Conservation (phyloP, 2,888 invertebrate species). For the Pollenia griseotomentosa region DNA sequence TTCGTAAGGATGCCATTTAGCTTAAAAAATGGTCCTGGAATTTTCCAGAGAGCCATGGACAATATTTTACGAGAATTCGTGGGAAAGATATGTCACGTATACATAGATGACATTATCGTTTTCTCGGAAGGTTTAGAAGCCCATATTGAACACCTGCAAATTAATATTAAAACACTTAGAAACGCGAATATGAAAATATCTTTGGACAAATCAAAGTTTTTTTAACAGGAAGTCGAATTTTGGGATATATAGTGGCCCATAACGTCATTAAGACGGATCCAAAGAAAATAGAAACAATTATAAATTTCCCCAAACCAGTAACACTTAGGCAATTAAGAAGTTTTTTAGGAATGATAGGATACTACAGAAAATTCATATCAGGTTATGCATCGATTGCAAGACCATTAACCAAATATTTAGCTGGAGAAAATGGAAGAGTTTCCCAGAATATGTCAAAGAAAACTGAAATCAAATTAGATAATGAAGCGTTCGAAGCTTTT, state of each 20-base stretch:
- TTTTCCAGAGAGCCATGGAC: no score
- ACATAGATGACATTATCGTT: slow-evolving; percentile 75
- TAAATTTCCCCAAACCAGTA: no score
- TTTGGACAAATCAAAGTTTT: slow-evolving; percentile 74
- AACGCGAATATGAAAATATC: slow-evolving; percentile 74
- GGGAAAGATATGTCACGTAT: no score
- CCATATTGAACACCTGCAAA: slow-evolving; percentile 62
- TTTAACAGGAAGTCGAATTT: slow-evolving; percentile 69
- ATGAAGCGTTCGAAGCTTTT: slow-evolving; percentile 56
- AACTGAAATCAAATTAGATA: slow-evolving; percentile 61
- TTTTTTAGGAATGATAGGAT: no score
- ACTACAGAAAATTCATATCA: no score
- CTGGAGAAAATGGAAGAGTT: slow-evolving; percentile 67
- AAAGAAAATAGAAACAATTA: no score
- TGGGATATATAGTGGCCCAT: slow-evolving; percentile 67
- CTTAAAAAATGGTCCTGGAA: no score
- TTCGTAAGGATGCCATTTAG: no score
- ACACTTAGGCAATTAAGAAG: no score
- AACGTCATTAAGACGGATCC: slow-evolving; percentile 13
- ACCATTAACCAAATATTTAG: no score
- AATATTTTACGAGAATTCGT: no score
- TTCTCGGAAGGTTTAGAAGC: slow-evolving; percentile 61
- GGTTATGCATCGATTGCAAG: no score
- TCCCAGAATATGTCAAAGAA: slow-evolving; percentile 71
- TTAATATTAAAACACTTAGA: slow-evolving; percentile 55